Percentiles rank a stretch among this genome's conserved stretches.
Conservation (phyloP, 2,888 invertebrate species). For the Syritta pipiens region DNA sequence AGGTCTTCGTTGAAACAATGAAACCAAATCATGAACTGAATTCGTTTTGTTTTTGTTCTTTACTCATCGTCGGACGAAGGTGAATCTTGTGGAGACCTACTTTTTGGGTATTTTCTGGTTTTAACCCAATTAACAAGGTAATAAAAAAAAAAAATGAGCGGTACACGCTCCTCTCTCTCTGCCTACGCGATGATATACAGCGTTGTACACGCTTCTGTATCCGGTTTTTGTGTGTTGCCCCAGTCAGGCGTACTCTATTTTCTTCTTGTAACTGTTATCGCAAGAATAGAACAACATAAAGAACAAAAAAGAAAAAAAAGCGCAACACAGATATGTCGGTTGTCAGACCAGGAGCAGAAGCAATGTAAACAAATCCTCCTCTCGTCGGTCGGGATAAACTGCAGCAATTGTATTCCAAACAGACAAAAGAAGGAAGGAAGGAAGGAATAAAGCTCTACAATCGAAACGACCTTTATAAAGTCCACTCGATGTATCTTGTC, state of each 20-base stretch:
- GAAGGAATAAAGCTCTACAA: constrained; percentile 6
- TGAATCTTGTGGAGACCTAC: constrained; percentile 54
- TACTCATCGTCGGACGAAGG: too few relatives aligned
- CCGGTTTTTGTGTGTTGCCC: constrained; percentile 46
- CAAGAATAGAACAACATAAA: constrained; percentile 13
- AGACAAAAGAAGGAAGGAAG: not conserved
- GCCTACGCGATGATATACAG: constrained; percentile 24
- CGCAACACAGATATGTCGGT: not conserved
- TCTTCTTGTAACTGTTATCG: constrained; percentile 27
- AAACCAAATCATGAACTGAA: constrained; percentile 37
- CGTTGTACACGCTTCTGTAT: constrained; percentile 23
- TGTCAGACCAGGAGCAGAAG: constrained; percentile 20
- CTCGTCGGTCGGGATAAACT: constrained; percentile 7
- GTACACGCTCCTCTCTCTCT: constrained; percentile 6
- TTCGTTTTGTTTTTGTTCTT: constrained; percentile 10
- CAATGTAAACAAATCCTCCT: constrained; percentile 48
- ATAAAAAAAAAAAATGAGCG: constrained; percentile 42
- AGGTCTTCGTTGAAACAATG: constrained; percentile 23
- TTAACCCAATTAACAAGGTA: constrained; percentile 58
- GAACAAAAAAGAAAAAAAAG: too few relatives aligned
- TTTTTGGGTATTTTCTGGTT: constrained; percentile 26
- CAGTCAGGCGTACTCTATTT: constrained; percentile 40
- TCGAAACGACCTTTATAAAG: constrained; percentile 52
- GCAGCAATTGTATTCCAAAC: constrained; percentile 22
- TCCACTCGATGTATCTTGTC: constrained; percentile 42